These are phyloP conservation scores for Hippocampus abdominalis DNA, from an alignment of 2,113 vertebrate species.

Conservation along the genomic window DNA sequence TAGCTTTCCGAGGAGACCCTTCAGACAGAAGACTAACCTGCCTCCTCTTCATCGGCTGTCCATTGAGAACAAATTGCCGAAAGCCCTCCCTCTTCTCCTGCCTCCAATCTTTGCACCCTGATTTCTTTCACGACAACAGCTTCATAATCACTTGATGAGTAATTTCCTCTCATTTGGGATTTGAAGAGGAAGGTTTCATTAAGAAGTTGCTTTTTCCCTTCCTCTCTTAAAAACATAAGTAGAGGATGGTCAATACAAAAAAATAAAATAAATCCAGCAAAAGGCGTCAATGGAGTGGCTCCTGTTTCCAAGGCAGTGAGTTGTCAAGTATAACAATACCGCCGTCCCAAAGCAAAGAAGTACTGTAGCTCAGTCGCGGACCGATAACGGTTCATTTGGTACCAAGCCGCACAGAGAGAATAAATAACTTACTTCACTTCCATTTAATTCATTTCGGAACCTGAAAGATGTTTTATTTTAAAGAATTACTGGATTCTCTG, in stretches of 20 bases:
- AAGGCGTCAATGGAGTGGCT: neutral
- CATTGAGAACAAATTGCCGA: conserved; percentile 71
- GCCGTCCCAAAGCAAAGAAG: no score
- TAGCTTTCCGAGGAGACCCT: conserved; percentile 79
- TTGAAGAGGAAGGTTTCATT: conserved; percentile 57
- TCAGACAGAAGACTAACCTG: conserved; percentile 70
- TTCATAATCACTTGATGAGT: conserved; percentile 69
- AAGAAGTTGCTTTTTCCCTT: conserved; percentile 33
- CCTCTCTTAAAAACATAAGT: conserved; percentile 53
- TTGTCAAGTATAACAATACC: no score
- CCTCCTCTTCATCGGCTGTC: conserved; percentile 65
- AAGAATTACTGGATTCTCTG: no score
- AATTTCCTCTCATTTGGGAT: conserved; percentile 72
- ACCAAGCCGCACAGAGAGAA: no score
- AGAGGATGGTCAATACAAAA: conserved; percentile 8
- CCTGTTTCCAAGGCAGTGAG: no score
- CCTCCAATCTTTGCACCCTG: conserved; percentile 63
- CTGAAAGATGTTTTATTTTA: no score
- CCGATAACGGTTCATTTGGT: no score
- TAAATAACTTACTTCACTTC: no score
- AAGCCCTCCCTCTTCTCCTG: conserved; percentile 47
- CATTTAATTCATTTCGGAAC: no score
- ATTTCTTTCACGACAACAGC: conserved; percentile 78
- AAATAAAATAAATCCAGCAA: neutral
- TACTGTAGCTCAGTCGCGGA: no score